Percentiles rank a stretch among this genome's conserved stretches.
These are phyloP conservation scores for Pogonophryne albipinna DNA, from an alignment of 2,797 vertebrate genomes.

Conservation along the genomic window DNA sequence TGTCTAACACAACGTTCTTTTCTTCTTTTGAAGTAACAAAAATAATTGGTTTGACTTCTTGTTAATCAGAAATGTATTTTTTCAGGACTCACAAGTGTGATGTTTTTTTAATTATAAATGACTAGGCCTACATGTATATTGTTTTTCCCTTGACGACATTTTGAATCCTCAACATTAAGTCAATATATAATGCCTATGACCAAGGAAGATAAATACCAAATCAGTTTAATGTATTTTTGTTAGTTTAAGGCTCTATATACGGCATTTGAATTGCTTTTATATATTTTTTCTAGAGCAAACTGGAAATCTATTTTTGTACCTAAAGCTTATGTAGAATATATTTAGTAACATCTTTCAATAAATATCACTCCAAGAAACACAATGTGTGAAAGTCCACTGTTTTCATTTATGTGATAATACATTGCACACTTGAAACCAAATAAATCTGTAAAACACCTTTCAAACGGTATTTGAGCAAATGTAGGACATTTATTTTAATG, in stretches of 20 bases:
- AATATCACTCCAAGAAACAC: conserved; percentile 24
- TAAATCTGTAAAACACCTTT: not conserved
- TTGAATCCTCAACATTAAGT: not conserved
- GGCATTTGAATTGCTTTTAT: not conserved
- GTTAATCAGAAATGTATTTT: conserved; percentile 1
- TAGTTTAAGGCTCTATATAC: not conserved
- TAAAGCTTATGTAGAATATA: conserved; percentile 21
- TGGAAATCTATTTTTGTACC: conserved; percentile 66
- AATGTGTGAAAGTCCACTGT: not conserved
- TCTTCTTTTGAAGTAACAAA: not conserved
- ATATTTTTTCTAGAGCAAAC: not conserved
- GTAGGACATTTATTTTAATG: not conserved
- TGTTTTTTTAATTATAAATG: conserved; percentile 14
- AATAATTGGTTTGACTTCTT: not conserved
- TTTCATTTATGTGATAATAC: conserved; percentile 11
- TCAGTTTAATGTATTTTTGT: not conserved
- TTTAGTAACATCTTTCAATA: conserved; percentile 32
- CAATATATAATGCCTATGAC: not conserved
- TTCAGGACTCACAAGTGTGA: conserved; percentile 1
- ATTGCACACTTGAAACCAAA: conserved; percentile 14
- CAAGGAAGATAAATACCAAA: conserved; percentile 18
- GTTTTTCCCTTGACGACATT: not conserved
- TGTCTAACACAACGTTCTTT: not conserved
- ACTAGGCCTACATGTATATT: conserved; percentile 4
- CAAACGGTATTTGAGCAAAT: not conserved